Conservation (phyloP, 2,797 vertebrate species). For the Prionace glauca region DNA sequence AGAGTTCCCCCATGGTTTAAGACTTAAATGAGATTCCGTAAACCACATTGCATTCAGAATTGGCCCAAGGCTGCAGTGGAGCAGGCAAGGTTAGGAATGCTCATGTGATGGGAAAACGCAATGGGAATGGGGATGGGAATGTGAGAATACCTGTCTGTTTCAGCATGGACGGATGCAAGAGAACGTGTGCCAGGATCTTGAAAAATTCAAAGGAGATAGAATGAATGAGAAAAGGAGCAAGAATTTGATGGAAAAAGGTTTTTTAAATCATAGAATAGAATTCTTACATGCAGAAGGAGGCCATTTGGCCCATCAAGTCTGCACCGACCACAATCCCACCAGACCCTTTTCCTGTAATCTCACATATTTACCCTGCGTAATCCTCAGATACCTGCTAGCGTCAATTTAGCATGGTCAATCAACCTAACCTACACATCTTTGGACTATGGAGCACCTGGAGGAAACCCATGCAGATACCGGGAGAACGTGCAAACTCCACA, state of each 20-base stretch:
- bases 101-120: background rate
- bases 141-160: background rate
- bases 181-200: background rate
- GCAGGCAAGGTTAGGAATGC: background rate
- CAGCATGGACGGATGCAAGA: background rate
- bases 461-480: too few species aligned
- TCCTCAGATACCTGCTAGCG: too few species aligned
- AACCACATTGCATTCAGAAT: background rate
- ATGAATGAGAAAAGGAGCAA: background rate
- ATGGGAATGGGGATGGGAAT: background rate
- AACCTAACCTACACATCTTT: too few species aligned
- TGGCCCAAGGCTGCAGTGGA: background rate
- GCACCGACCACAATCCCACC: too few species aligned
- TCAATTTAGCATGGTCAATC: too few species aligned
- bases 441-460: too few species aligned
- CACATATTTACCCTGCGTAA: too few species aligned
- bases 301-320: too few species aligned
- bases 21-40: background rate
- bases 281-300: too few species aligned
- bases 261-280: background rate
- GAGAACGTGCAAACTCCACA: too few species aligned
- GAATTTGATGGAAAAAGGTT: background rate
- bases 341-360: too few species aligned
- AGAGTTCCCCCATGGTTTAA: too few species aligned
- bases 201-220: background rate